A percentile compares a stretch with the other conserved stretches of the same genome.
Evolutionary conservation across 2,113 vertebrate genomes (phyloP).

Genomic region (Scomber scombrus): DNA sequence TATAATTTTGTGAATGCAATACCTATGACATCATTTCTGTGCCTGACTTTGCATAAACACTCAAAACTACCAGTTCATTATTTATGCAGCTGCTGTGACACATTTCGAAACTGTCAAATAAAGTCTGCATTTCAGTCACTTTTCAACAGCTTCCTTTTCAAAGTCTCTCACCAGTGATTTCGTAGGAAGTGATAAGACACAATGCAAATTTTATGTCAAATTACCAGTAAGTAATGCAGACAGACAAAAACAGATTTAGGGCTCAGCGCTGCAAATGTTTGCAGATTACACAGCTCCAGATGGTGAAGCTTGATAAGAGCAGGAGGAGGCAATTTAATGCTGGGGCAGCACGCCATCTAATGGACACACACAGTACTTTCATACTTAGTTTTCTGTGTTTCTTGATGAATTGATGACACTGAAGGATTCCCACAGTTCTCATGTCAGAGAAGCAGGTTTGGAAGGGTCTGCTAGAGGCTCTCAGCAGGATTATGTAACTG

Average conservation of each 20-base stretch:
- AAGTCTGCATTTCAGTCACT: not conserved
- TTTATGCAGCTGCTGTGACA: not conserved
- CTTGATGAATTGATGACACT: conserved; percentile 22
- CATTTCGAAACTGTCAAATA: not conserved
- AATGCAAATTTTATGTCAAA: conserved; percentile 21
- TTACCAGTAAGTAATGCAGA: conserved; percentile 35
- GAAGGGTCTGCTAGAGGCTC: not conserved
- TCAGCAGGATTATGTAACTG: not conserved
- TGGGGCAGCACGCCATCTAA: conserved; percentile 62
- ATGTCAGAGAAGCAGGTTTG: conserved; percentile 20
- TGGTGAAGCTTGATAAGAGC: conserved; percentile 16
- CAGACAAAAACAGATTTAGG: conserved; percentile 46
- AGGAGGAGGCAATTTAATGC: not conserved
- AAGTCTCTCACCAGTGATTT: conserved; percentile 16
- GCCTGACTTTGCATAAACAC: not conserved
- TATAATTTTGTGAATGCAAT: not conserved
- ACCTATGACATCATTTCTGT: not conserved
- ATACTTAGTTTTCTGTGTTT: not conserved
- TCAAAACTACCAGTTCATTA: not conserved
- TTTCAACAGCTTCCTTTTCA: not conserved
- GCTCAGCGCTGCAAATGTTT: conserved; percentile 50
- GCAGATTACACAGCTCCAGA: conserved; percentile 46
- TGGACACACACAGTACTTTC: conserved; percentile 23
- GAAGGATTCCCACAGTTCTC: conserved; percentile 22
- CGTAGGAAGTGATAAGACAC: conserved; percentile 17